Evolutionary conservation across 2,888 invertebrate genomes (phyloP), one percentile per base, ranked within the genome.

Genomic region (Biston betularia): DNA sequence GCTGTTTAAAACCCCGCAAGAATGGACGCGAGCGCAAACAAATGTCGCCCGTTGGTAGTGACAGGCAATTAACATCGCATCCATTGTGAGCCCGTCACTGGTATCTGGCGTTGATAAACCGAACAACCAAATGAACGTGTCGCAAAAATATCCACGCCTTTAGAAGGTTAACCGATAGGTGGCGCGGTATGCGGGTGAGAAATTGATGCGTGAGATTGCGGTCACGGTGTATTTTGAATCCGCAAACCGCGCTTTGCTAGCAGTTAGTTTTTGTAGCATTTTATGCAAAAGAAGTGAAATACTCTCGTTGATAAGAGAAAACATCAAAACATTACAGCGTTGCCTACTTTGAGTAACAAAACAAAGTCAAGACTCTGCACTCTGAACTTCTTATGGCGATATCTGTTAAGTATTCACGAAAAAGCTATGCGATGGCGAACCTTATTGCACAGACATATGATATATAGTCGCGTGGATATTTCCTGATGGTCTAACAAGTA

Each of bases 31-130:
- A 12, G 45, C 65, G 72, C 71, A 72, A 69, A 67, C 66, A 68
- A 68, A 70, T 72, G 64, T 71, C 73, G 68, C 52, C 68, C 62
- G 64, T 68, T 83, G 83, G 68, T 68, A 71, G 64, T 81, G 83
- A 82, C 85, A 84, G 79, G 80, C 79, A 85, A 85, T 83, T 82
- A 83, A 76, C 75, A 78, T 78, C 75, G 68, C 74, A 74, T 77
- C 79, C 72, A 83, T 81, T 80, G 79, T 79, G 71, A 70, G 71
- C 63, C 56, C 42, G 75, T 74, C 76, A 73, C 67, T 69, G 63
- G 59, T 70, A 70, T 70, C 66, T 70, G 72, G 62, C 68, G 65
- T 72, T 74, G 73, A 74, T 75, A 78, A 76, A 74, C 70, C 68
- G 64, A 73, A 72, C 68, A 69, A 50, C 53, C 61, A 69, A 69